Base-by-base conservation (phyloP, 2,113 vertebrate species). In the Platysteira castanea region DNA sequence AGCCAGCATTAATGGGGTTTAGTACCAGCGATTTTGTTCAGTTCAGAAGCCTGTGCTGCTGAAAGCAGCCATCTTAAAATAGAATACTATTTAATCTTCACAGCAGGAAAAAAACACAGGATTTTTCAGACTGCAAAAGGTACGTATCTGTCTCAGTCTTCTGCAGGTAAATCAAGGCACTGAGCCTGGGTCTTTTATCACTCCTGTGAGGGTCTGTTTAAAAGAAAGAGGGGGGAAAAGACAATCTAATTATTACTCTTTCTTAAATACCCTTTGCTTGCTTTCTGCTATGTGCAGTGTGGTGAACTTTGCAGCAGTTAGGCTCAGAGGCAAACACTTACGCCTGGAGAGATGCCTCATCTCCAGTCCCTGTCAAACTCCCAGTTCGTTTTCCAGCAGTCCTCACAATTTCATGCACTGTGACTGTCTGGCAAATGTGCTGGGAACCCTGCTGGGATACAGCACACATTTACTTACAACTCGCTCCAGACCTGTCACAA, bases 11-110 rank as follows among this genome's bases (percentile, higher is more conserved):
- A 68, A 87, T 54, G 91, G 0, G 65, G 57, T 91, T 93, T 82
- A 71, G 84, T 71, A 75, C 21, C 74, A 64, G 39, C 1, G 3
- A 52, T 56, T 87, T 82, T 82, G 65, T 93, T 95, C 60, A 11
- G 44, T 64, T 91, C 70, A 73, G 75, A 87, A 75, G 61, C 57
- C 60, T 6, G 0, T 85, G 71, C 39, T 30, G 26, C 53, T 84
- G 65, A 65, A 92, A 77, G 37, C 37, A 84, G 37, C n/a, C 6
- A 1, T 89, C 73, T 82, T 84, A 93, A 96, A 92, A 89, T 78
- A 91, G 87, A 89, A 12, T 59, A 6, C 65, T 91, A 12, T 79
- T 94, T 87, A 89, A 94, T 96, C 81, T 57, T 92, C 73, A 24
- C 84, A 87, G 84, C 65, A 78, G 76, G 37, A n/a, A 63, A 67